Evolutionary conservation across 2,888 invertebrate genomes (phyloP).

Genomic region (Exephanes ischioxanthus): DNA sequence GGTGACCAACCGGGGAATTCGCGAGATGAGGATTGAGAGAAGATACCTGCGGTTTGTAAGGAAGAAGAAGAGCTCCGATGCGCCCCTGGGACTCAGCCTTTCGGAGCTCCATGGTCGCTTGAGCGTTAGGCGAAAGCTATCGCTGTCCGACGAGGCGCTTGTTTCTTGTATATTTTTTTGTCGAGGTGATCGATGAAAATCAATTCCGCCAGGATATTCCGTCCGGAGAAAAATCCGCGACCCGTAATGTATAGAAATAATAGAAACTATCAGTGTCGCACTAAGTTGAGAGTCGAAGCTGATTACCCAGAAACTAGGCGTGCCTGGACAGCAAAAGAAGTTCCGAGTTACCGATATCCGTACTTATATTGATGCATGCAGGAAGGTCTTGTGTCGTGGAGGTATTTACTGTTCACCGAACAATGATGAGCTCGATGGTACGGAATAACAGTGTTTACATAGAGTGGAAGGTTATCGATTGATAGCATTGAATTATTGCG

Average conservation of each 20-base stretch:
- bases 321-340: neutral
- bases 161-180: neutral
- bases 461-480: slow-evolving; percentile 27
- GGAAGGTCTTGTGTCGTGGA: neutral
- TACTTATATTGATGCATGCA: neutral
- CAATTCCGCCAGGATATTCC: neutral
- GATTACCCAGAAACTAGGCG: neutral
- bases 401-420: neutral
- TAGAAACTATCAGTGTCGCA: neutral
- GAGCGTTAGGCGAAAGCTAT: neutral
- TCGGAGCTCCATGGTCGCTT: neutral
- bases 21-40: slow-evolving; percentile 16
- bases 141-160: neutral
- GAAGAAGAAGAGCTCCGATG: neutral
- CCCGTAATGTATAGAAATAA: neutral
- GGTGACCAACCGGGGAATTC: neutral
- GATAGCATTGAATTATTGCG: slow-evolving; percentile 41
- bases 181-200: neutral
- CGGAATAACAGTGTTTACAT: slow-evolving; percentile 25
- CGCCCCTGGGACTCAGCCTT: neutral
- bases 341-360: neutral
- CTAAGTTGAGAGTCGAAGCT: neutral
- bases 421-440: neutral
- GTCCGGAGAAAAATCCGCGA: neutral
- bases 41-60: slow-evolving; percentile 7